These are phyloP conservation scores for Drosophila eohydei DNA, from an alignment of 2,888 invertebrate genomes.

Conservation along the genomic window DNA sequence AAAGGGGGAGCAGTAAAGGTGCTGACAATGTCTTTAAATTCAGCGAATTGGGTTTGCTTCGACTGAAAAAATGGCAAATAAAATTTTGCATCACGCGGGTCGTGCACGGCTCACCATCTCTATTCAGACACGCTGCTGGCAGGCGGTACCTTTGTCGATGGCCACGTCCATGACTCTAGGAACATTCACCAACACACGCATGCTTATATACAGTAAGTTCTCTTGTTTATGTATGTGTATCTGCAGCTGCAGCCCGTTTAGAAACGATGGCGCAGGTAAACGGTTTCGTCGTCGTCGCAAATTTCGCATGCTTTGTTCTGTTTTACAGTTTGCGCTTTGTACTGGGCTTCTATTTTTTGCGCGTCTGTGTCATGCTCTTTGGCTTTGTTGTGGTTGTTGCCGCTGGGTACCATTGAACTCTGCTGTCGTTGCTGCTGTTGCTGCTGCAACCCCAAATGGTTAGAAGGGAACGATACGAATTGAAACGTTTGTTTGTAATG, in stretches of 20 bases:
- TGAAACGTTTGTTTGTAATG: slow-evolving; percentile 48
- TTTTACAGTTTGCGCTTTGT: slow-evolving; percentile 58
- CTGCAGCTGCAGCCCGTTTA: slow-evolving; percentile 64
- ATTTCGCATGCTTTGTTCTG: slow-evolving; percentile 67
- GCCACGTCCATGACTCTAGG: slow-evolving; percentile 47
- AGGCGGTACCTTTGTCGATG: slow-evolving; percentile 54
- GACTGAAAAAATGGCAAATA: slow-evolving; percentile 17
- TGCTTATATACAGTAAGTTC: slow-evolving; percentile 1
- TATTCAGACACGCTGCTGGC: slow-evolving; percentile 14
- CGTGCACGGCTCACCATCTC: slow-evolving; percentile 15
- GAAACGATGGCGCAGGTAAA: slow-evolving; percentile 57
- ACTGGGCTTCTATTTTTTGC: slow-evolving; percentile 54
- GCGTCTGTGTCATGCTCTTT: slow-evolving; percentile 67
- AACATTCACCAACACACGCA: slow-evolving; percentile 13
- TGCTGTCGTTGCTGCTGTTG: slow-evolving; percentile 55
- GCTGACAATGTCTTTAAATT: slow-evolving; percentile 44
- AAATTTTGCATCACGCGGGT: slow-evolving; percentile 47
- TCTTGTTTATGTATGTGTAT: slow-evolving; percentile 25
- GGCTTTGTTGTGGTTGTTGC: slow-evolving; percentile 61
- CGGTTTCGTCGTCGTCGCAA: slow-evolving; percentile 46
- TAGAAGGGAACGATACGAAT: slow-evolving; percentile 59
- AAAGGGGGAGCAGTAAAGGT: slow-evolving; percentile 4
- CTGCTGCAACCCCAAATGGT: slow-evolving; percentile 64
- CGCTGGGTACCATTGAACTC: slow-evolving; percentile 75
- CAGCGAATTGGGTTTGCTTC: slow-evolving; percentile 44